Base-by-base conservation (phyloP, 2,797 vertebrate genomes). In the Streptopelia turtur region DNA sequence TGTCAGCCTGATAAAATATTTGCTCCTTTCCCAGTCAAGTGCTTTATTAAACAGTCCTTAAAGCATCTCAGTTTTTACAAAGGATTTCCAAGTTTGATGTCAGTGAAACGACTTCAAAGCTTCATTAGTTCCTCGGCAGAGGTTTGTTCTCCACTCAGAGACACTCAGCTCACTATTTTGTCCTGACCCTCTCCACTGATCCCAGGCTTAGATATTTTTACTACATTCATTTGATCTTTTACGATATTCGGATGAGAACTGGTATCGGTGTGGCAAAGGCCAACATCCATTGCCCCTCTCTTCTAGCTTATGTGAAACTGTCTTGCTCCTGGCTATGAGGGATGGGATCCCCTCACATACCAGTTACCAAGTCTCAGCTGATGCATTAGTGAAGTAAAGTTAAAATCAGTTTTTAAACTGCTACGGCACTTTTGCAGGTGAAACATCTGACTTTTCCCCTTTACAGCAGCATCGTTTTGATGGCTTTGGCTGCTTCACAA, bases 1-100 rank as follows among this genome's bases (percentile, higher is more conserved):
- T 91, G 92, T 95, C 78, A 95, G 83, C 56, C 76, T 93, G 91
- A 94, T 92, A 94, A 94, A 95, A 95, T 94, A 92, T 88, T 94
- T 94, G 81, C 61, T 95, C 69, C 93, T 90, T 86, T 94, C 74
- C 66, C 89, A 93, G 80, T 95, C 56, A 91, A 97, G 92, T 68
- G 82, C 76, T 94, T 94, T 89, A 87, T 91, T 94, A 83, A 97
- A 92, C 79, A 94, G 65, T 81, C 60, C 71, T 83, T 85, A 94
- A 92, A 94, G 57, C 83, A 89, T 56, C 57, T 94, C 74, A 25
- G 56, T 68, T 95, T 92, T 88, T 83, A 92, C n/a, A 90, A 92
- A 89, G 61, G 53, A 80, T 65, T 93, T 87, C 61, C 77, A 94
- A 94, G 86, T 92, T 92, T 89, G 79, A 31, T 91, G 90, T 85